These are phyloP conservation scores for Andrena trimmerana DNA, from an alignment of 2,888 invertebrate species.

Conservation along the genomic window DNA sequence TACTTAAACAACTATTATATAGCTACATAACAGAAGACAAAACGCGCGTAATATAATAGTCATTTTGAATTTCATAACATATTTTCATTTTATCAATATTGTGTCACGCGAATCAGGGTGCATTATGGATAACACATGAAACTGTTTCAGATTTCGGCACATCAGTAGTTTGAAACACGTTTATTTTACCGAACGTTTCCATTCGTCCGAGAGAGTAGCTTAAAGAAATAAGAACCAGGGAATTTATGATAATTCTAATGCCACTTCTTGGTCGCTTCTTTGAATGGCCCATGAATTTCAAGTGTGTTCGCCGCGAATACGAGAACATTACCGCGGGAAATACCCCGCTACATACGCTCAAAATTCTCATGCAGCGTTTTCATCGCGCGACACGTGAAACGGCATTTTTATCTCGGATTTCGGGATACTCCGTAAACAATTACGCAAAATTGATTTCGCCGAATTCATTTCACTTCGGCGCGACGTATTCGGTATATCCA, in stretches of 20 bases:
- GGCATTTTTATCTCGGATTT: slow-evolving; percentile 47
- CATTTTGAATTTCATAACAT: too few relatives aligned
- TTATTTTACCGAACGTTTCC: slow-evolving; percentile 28
- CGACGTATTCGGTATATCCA: neutral
- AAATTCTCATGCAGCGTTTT: slow-evolving; percentile 19
- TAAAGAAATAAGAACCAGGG: slow-evolving; percentile 49
- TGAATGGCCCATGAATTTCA: slow-evolving; percentile 68
- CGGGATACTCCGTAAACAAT: slow-evolving; percentile 30
- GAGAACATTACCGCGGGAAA: slow-evolving; percentile 43
- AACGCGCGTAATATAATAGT: too few relatives aligned
- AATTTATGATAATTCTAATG: slow-evolving; percentile 65
- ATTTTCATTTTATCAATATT: too few relatives aligned
- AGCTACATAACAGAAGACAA: too few relatives aligned
- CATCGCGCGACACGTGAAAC: slow-evolving; percentile 14
- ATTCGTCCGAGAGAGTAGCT: slow-evolving; percentile 19
- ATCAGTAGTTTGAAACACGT: neutral
- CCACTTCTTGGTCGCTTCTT: slow-evolving; percentile 50
- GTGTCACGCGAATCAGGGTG: neutral
- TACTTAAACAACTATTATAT: too few relatives aligned
- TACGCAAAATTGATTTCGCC: slow-evolving; percentile 36
- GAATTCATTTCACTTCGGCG: neutral
- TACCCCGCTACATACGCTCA: slow-evolving; percentile 43
- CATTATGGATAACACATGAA: neutral
- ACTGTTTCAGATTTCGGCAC: neutral
- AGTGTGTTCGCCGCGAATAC: slow-evolving; percentile 53